A percentile compares a stretch with the other conserved stretches of the same genome.
Evolutionary conservation across 2,797 vertebrate genomes (phyloP).

Genomic region (Tokudaia tokunoshimensis): DNA sequence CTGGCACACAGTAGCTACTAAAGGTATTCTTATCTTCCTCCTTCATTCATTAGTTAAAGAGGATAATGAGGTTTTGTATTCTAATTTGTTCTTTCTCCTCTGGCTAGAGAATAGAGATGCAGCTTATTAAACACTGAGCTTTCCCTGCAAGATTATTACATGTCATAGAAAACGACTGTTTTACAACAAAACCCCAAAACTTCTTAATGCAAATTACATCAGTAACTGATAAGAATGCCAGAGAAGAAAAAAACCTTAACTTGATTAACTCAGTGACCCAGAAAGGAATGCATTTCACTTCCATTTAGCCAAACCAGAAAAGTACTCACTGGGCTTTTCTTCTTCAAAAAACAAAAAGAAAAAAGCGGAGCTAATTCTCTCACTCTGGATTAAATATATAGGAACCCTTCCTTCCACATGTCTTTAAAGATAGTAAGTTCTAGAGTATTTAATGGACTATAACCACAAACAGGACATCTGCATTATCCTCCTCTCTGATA

Average conservation of each 20-base stretch:
- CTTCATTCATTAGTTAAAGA: constrained; percentile 27
- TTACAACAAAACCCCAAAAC: constrained; percentile 27
- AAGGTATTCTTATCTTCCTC: neutral
- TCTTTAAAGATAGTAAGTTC: constrained; percentile 67
- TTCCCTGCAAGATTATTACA: constrained; percentile 82
- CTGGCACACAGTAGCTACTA: neutral
- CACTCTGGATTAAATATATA: constrained; percentile 80
- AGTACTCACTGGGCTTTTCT: constrained; percentile 83
- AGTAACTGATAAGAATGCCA: constrained; percentile 86
- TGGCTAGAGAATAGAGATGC: constrained; percentile 71
- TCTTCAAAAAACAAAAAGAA: constrained; percentile 69
- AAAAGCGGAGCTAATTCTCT: constrained; percentile 76
- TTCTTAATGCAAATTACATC: constrained; percentile 83
- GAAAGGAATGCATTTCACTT: constrained; percentile 85
- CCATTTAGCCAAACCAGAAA: constrained; percentile 81
- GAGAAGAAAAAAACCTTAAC: constrained; percentile 82
- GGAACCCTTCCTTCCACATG: neutral
- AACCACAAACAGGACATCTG: neutral
- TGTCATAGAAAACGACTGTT: constrained; percentile 81
- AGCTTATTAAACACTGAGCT: constrained; percentile 81
- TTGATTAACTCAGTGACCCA: constrained; percentile 87
- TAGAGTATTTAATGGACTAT: constrained; percentile 65
- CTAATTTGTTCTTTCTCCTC: constrained; percentile 19
- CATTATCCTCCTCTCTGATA: neutral
- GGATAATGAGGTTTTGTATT: neutral